Evolutionary conservation across 2,797 vertebrate species (phyloP).

Genomic region (Champsocephalus esox): DNA sequence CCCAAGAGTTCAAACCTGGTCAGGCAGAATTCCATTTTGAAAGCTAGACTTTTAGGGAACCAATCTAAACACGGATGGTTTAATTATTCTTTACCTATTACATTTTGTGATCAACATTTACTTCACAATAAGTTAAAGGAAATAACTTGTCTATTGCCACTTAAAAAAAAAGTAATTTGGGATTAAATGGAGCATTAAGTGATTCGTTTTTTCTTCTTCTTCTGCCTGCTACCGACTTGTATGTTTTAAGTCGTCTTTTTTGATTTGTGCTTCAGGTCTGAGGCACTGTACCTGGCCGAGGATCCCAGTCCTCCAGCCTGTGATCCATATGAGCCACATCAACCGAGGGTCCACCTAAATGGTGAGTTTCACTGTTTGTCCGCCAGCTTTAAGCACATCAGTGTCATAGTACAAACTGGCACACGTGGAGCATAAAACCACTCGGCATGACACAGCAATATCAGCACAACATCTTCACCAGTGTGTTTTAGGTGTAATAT

Average conservation of each 20-base stretch:
- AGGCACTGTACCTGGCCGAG: conserved; percentile 82
- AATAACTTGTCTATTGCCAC: no score
- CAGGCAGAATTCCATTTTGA: no score
- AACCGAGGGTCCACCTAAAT: conserved; percentile 75
- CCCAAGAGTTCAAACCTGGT: no score
- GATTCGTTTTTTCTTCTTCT: no score
- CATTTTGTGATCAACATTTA: no score
- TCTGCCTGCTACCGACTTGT: not conserved
- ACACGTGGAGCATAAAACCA: not conserved
- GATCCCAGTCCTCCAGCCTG: conserved; percentile 74
- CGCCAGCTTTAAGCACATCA: not conserved
- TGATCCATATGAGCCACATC: conserved; percentile 70
- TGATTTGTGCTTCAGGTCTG: conserved; percentile 72
- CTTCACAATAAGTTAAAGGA: no score
- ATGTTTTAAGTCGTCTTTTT: conserved; percentile 1
- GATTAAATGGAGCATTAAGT: no score
- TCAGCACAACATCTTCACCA: not conserved
- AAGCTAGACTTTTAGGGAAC: no score
- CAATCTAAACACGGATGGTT: no score
- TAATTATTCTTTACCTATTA: no score
- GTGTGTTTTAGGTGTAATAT: not conserved
- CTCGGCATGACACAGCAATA: not conserved
- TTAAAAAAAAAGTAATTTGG: no score
- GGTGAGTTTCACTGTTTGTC: conserved; percentile 55
- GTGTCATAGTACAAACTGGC: not conserved